Evolutionary conservation across 2,113 vertebrate species (phyloP).

Genomic region (Hirundichthys speculiger): DNA sequence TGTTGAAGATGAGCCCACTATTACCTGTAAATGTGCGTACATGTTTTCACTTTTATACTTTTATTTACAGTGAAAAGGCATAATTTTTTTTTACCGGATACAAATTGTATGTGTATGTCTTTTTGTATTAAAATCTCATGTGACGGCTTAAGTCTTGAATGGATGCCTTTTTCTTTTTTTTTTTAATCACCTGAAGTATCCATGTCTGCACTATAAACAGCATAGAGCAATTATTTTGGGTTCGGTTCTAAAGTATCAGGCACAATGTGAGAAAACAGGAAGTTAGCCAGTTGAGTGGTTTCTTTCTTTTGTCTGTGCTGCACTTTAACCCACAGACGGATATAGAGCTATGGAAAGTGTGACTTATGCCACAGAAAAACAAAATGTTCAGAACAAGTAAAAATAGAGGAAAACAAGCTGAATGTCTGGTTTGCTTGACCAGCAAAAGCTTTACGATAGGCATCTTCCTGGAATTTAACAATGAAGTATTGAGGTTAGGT

Average conservation of each 20-base stretch:
- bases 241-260: slow-evolving; percentile 22
- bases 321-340: slow-evolving; percentile 69
- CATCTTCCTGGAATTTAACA: slow-evolving; percentile 3
- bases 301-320: slow-evolving; percentile 70
- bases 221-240: slow-evolving; percentile 1
- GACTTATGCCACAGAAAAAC: slow-evolving; percentile 67
- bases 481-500: background rate
- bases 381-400: slow-evolving; percentile 39
- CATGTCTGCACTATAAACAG: background rate
- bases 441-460: background rate
- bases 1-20: background rate
- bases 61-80: background rate
- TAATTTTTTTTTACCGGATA: slow-evolving; percentile 18
- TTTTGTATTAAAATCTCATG: slow-evolving; percentile 17
- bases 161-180: slow-evolving; percentile 27
- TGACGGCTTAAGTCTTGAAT: slow-evolving; percentile 16
- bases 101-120: slow-evolving; percentile 30
- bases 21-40: slow-evolving; percentile 1
- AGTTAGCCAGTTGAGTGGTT: slow-evolving; percentile 68
- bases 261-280: slow-evolving; percentile 73
- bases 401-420: slow-evolving; percentile 28
- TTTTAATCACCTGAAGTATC: slow-evolving; percentile 18
- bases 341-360: slow-evolving; percentile 69
- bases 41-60: background rate
- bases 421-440: slow-evolving; percentile 7